phyloP scores from a whole-genome alignment of 2,113 vertebrate species.

The Helogale parvula region DNA sequence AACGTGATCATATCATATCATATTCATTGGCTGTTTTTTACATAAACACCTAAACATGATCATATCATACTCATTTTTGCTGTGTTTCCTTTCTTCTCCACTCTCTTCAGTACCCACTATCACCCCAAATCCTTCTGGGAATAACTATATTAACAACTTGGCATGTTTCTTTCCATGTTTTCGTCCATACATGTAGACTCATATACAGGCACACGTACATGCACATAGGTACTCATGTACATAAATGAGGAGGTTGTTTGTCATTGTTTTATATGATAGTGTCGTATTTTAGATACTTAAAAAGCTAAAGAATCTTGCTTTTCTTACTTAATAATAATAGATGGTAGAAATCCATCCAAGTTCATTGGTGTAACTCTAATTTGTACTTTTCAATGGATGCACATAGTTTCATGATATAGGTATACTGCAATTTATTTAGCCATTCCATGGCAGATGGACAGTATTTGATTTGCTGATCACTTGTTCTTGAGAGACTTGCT shows the following conservation, averaged over 20 bases:
- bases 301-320: slow-evolving; percentile 5
- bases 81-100: not conserved
- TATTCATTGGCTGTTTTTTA: not conserved
- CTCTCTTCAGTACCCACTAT: not conserved
- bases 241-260: not conserved
- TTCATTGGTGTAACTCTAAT: not conserved
- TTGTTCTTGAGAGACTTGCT: slow-evolving; percentile 48
- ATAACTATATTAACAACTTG: not conserved
- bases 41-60: not conserved
- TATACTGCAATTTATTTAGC: slow-evolving; percentile 4
- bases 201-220: not conserved
- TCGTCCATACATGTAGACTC: not conserved
- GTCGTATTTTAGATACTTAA: not conserved
- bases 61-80: not conserved
- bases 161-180: not conserved
- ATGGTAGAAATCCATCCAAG: not conserved
- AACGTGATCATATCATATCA: not conserved
- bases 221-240: not conserved
- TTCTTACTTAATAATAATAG: not conserved
- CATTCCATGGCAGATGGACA: not conserved
- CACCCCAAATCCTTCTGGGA: not conserved
- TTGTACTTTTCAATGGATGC: not conserved
- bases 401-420: not conserved
- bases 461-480: slow-evolving; percentile 53
- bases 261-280: not conserved